Percentiles rank a stretch among this genome's conserved stretches.
Conservation (phyloP, 2,888 invertebrate genomes). For the Acanthosepion lycidas region DNA sequence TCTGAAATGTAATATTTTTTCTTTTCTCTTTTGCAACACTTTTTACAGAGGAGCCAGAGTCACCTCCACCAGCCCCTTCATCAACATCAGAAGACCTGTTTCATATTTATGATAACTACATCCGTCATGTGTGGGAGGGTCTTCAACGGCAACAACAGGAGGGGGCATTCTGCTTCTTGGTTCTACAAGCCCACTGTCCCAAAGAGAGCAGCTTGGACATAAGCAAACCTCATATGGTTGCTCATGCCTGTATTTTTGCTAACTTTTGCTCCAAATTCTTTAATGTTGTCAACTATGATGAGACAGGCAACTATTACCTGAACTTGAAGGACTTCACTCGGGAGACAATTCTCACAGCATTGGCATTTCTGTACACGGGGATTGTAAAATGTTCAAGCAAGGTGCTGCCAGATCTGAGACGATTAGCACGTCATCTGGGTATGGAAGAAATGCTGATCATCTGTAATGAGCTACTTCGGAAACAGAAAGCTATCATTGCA, state of each 20-base stretch:
- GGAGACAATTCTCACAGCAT: background rate
- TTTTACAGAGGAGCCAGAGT: conserved; percentile 38
- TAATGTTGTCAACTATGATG: conserved; percentile 37
- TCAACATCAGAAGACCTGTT: conserved; percentile 38
- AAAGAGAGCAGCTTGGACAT: background rate
- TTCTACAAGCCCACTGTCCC: background rate
- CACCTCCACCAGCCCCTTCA: background rate
- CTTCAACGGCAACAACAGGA: conserved; percentile 35
- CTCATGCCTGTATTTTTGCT: conserved; percentile 35
- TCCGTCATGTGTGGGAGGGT: conserved; percentile 10
- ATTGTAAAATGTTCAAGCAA: conserved; percentile 39
- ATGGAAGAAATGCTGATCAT: conserved; percentile 39
- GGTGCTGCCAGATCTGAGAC: background rate
- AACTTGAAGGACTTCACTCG: conserved; percentile 35
- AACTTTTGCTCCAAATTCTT: conserved; percentile 38
- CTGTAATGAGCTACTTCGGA: background rate
- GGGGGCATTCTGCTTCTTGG: background rate
- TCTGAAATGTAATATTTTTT: background rate
- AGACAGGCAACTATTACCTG: conserved; percentile 5
- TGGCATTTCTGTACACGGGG: conserved; percentile 42
- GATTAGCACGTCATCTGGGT: conserved; percentile 22
- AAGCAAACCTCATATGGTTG: background rate
- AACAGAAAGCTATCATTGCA: conserved; percentile 23
- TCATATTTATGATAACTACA: conserved; percentile 43
- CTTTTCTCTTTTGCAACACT: background rate